Percentiles rank a stretch among this genome's conserved stretches.
phyloP scores from a whole-genome alignment of 2,797 vertebrate species.

The Buphagus erythrorhynchus region DNA sequence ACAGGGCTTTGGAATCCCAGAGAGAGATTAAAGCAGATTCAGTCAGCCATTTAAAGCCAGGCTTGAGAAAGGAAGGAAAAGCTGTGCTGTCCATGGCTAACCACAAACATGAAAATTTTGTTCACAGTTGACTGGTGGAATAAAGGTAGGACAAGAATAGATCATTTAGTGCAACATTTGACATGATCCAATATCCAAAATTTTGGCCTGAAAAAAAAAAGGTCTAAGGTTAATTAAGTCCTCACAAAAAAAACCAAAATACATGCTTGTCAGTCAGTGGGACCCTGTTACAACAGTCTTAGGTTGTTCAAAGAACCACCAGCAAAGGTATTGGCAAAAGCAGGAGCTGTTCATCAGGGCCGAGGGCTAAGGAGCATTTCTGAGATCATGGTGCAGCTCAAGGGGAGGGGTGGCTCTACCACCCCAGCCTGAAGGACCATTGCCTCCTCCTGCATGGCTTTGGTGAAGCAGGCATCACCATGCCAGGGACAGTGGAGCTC shows the following conservation, averaged over 20 bases:
- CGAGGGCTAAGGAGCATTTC: accelerated
- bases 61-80: not conserved
- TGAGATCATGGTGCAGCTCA: not conserved
- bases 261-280: not conserved
- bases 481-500: not conserved
- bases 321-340: not conserved
- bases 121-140: not conserved
- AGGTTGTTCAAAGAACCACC: not conserved
- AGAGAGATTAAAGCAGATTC: not conserved
- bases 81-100: not conserved
- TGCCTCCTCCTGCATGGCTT: not conserved
- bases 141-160: not conserved
- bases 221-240: not conserved
- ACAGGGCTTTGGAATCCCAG: not conserved
- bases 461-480: not conserved
- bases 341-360: not conserved
- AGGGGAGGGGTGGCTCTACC: not conserved
- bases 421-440: no score
- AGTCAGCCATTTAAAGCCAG: not conserved
- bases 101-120: not conserved
- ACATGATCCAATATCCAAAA: not conserved
- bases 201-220: not conserved
- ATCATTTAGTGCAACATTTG: not conserved
- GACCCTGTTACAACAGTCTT: not conserved
- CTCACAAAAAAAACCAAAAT: not conserved